Percentiles rank a stretch among this genome's conserved stretches.
Conservation (phyloP, 2,888 invertebrate genomes). For the Drosophila affinis region DNA sequence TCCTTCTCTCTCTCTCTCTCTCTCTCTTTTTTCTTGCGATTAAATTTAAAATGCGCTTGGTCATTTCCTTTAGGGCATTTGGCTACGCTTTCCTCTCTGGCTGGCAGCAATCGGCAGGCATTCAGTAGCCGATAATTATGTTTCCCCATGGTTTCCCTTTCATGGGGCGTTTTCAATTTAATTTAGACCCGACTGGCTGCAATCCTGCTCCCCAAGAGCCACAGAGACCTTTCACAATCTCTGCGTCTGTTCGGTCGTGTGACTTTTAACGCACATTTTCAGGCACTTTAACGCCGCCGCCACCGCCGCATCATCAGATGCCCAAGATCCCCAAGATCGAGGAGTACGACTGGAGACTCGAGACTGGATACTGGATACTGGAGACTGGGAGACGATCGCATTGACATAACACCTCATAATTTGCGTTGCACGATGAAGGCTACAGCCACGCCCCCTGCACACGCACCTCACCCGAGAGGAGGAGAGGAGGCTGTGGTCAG, state of each 20-base stretch:
- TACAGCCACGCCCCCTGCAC: slow-evolving; percentile 59
- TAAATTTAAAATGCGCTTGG: slow-evolving; percentile 10
- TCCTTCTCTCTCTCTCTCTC: background rate
- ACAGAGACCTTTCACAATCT: slow-evolving; percentile 64
- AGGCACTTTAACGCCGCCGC: slow-evolving; percentile 67
- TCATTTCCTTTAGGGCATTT: slow-evolving; percentile 27
- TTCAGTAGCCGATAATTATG: slow-evolving; percentile 53
- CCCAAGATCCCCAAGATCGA: slow-evolving; percentile 17
- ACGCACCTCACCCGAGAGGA: slow-evolving; percentile 1
- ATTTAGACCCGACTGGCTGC: slow-evolving; percentile 39
- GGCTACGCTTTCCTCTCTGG: slow-evolving; percentile 20
- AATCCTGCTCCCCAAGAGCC: slow-evolving; percentile 30
- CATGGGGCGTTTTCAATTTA: slow-evolving; percentile 72
- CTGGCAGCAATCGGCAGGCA: slow-evolving; percentile 31
- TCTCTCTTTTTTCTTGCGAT: background rate
- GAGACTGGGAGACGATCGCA: slow-evolving; percentile 41
- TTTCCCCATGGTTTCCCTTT: slow-evolving; percentile 59
- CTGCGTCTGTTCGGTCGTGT: slow-evolving; percentile 66
- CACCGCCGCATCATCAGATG: background rate
- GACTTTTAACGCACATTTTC: slow-evolving; percentile 75
- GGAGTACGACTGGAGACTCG: slow-evolving; percentile 16
- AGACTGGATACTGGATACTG: slow-evolving; percentile 1
- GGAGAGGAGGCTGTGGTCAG: slow-evolving; percentile 49
- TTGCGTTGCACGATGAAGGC: slow-evolving; percentile 69
- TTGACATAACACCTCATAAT: slow-evolving; percentile 79